Evolutionary conservation across 2,113 vertebrate species (phyloP), one percentile per base, ranked within the genome.

Genomic region (Lepisosteus osseus): DNA sequence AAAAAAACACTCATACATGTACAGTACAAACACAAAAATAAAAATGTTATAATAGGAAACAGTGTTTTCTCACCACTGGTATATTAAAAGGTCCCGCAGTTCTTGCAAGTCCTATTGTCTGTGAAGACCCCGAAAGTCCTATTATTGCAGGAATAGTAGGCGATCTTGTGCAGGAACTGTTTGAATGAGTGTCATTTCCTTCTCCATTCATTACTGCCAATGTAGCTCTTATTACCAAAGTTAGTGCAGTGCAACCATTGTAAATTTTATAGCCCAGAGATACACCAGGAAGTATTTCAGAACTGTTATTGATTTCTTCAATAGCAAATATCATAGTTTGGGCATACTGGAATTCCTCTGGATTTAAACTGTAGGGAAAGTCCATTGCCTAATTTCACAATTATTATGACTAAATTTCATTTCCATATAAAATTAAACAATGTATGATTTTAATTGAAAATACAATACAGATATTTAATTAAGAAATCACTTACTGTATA

Each of bases 311-410:
- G 72, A 92, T 91, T 78, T 92, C 87, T 56, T 86, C 82, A 69
- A 90, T 88, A 41, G 86, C 87, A 85, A 91, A 92, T 66, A 92
- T 88, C 90, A 92, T 92, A 12, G 89, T 88, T 70, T 82, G 86
- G 0, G 88, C 87, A 72, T 90, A 90, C 75, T 90, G 89, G 64
- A 91, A 80, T 68, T 89, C 87, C 64, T 88, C 87, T 62, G 84
- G 81, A 71, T 90, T 88, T 71, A 92, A 73, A 54, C 90, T 92
- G 72, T 54, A 70, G 70, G 76, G 44, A 71, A 0, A 3, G 40
- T 29, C 15, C 29, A 29, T 29, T 1, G 29, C 29, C 29, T 29
- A 29, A 29, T 29, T 29, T 29, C 29, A 29, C 29, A 2, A 5
- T 51, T 7, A 11, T 47, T 7, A 47, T 51, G 29, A 68, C 6